Evolutionary conservation across 1,140 invertebrate genomes (phyloP), one percentile per base, ranked within the genome.

Genomic region (Mycetomoellerius zeteki): DNA sequence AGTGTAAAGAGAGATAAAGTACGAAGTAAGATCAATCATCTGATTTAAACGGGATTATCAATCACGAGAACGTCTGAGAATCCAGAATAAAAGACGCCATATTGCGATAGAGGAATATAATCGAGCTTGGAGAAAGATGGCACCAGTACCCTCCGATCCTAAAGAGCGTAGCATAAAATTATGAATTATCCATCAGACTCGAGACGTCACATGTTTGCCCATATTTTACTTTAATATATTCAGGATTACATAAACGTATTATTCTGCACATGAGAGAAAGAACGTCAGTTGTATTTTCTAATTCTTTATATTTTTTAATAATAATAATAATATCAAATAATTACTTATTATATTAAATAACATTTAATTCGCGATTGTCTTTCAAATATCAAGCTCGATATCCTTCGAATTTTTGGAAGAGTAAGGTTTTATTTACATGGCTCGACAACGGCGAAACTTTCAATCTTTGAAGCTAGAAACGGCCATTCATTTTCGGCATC

Each of bases 101-200:
- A 69, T 54, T 24, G 47, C 21, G 43, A 80, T 80, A 56, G 64
- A 81, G 65, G 47, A 80, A n/a, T 67, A 67, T 65, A 67, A 80
- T 54, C n/a, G 47, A 52, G 43, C 27, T 80, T 54, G 14, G 24
- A 80, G 30, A 54, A 54, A 81, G 50, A 81, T 69, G 30, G 43
- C 60, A 21, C 43, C 43, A 67, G 1, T 67, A 30, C 3, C 50
- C 8, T 80, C 1, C 12, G n/a, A 65, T 43, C 7, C 7, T 52
- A 67, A 69, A 69, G 21, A 12, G n/a, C 19, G 12, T 12, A 52
- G 27, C n/a, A 54, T 27, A 81, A 67, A 80, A 54, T 21, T 33
- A 33, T 16, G 21, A 54, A 69, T 81, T 71, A 56, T 71, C 30
- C 16, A n/a, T 69, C 19, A 27, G 1, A 43, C 14, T 54, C 54